Base-by-base conservation (phyloP, 2,888 invertebrate genomes). In the Macrosiphum euphorbiae region DNA sequence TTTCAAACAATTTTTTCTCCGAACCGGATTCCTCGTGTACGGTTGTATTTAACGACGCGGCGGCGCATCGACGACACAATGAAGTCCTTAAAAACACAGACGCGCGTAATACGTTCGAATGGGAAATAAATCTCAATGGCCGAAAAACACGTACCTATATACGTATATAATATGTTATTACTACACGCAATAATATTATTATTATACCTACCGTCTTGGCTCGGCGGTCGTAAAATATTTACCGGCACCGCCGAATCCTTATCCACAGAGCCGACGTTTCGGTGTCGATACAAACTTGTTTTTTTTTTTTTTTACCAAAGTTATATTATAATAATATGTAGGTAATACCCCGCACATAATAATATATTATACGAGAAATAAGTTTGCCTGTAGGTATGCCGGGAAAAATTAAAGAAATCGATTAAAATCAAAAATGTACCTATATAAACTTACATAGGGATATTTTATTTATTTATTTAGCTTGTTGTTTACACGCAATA, bases 71-170 rank as follows among this genome's bases (percentile, higher is more conserved):
- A 58, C 28, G 92, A 86, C 87, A 92, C 92, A 88, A 92, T 92
- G 92, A 92, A 92, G 92, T 92, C 61, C 92, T 92, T 92, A 92
- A 92, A 92, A 92, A 61, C 87, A 58, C 58, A 85, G 90, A 91
- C 86, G 58, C 28, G 50, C 87, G 87, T 92, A 92, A 92, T 92
- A 67, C 61, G 92, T 87, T 88, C 50, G 50, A 67, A 92, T 50
- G 67, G 92, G 87, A 87, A 88, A 92, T 92, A 88, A 92, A 92
- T 92, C 92, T 92, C 92, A 87, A 92, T 35, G 50, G 26, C 24
- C 87, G 50, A 50, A 92, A 87, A 87, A 91, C 84, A 84, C 44
- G 55, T 85, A 91, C 16, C 13, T 55, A n/a, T n/a, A n/a, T n/a
- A 41, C 35, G 7, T 41, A 20, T 78, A 78, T 67, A 67, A n/a